Evolutionary conservation across 2,888 invertebrate genomes (phyloP).

Genomic region (Amblyjoppa fuscipennis): DNA sequence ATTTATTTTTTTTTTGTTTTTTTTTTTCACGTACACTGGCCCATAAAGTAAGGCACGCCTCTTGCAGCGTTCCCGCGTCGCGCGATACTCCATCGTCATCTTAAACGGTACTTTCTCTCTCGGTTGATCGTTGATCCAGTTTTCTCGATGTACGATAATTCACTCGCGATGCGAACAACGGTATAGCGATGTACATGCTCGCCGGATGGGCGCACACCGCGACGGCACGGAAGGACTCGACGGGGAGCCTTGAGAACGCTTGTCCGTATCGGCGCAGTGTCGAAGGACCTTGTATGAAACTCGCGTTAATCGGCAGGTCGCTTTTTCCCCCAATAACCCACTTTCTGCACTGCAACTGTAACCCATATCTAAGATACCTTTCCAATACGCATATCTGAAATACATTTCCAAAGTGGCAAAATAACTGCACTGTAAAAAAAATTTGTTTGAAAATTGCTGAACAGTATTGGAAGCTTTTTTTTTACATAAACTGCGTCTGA

Average conservation of each 20-base stretch:
- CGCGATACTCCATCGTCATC: conserved; percentile 12
- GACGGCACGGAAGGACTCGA: conserved; percentile 36
- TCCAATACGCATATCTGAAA: neutral
- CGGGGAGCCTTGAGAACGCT: conserved; percentile 41
- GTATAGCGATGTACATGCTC: conserved; percentile 48
- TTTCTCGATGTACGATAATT: conserved; percentile 17
- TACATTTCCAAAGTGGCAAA: neutral
- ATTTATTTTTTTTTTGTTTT: conserved; percentile 17
- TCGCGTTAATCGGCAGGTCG: neutral
- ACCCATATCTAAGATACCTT: neutral
- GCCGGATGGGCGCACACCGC: conserved; percentile 13
- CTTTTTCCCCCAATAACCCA: conserved; percentile 10
- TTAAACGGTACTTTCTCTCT: conserved; percentile 47
- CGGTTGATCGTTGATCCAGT: conserved; percentile 38
- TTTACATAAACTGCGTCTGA: too few species aligned
- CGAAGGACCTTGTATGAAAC: conserved; percentile 12
- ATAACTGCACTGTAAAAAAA: neutral
- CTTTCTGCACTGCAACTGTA: neutral
- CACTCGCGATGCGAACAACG: conserved; percentile 52
- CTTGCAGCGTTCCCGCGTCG: conserved; percentile 7
- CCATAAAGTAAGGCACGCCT: conserved; percentile 23
- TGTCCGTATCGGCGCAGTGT: neutral
- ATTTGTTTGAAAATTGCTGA: too few species aligned
- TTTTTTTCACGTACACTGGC: conserved; percentile 3
- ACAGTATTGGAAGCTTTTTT: too few species aligned